Evolutionary conservation across 1,140 invertebrate species (phyloP).

Genomic region (Acyrthosiphon pisum): DNA sequence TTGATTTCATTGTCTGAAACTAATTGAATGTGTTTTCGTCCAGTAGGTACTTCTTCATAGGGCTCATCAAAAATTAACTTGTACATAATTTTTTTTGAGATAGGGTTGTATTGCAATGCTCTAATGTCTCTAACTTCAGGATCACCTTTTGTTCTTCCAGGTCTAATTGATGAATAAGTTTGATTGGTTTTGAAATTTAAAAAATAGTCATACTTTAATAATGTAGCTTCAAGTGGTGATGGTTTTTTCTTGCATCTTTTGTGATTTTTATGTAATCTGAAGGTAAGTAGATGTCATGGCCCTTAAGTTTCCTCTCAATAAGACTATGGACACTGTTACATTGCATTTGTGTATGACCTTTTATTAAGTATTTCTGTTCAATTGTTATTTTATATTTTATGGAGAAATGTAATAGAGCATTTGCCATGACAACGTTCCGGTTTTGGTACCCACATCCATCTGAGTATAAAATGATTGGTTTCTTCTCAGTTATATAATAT

Average conservation of each 20-base stretch:
- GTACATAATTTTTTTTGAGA: not conserved
- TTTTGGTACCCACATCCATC: no score
- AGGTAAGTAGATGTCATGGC: not conserved
- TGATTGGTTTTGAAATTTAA: not conserved
- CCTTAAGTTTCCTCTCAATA: not conserved
- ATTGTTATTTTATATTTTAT: not conserved
- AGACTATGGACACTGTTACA: not conserved
- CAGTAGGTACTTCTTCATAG: not conserved
- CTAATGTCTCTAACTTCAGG: not conserved
- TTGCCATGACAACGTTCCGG: not conserved
- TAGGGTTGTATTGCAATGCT: not conserved
- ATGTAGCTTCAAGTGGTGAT: not conserved
- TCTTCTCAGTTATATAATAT: not conserved
- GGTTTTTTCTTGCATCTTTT: not conserved
- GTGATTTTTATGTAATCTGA: not conserved
- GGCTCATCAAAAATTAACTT: not conserved
- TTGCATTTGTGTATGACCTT: not conserved
- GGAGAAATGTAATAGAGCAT: not conserved
- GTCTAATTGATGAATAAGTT: not conserved
- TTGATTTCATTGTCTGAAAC: not conserved
- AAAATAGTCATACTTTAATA: not conserved
- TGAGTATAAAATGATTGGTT: not conserved
- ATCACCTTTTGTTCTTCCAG: not conserved
- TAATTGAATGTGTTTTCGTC: no score
- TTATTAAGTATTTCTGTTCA: not conserved